Conservation (phyloP, 2,113 vertebrate species). For the Urocynchramus pylzowi region DNA sequence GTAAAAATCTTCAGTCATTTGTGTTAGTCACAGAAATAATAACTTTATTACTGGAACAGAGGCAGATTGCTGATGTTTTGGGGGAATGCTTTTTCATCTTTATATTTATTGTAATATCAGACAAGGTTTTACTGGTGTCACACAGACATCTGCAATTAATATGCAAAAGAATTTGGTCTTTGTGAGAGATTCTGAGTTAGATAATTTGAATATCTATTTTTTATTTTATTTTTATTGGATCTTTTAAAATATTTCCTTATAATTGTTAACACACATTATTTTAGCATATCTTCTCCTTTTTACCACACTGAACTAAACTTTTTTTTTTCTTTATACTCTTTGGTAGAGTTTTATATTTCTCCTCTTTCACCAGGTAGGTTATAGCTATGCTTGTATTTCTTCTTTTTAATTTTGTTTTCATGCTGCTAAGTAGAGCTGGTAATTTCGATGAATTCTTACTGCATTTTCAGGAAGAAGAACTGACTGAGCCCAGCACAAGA, state of each 20-base stretch:
- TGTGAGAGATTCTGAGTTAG: not conserved
- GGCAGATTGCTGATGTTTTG: not conserved
- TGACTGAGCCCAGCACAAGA: not conserved
- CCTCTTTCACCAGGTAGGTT: not conserved
- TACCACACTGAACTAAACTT: not conserved
- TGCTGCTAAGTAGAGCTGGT: not conserved
- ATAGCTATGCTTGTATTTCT: not conserved
- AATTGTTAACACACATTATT: not conserved
- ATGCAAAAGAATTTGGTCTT: not conserved
- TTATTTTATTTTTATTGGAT: not conserved
- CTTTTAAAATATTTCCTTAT: not conserved
- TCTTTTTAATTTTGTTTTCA: not conserved
- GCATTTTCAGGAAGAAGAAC: not conserved
- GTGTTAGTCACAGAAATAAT: slow-evolving; percentile 20
- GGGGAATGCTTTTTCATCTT: not conserved
- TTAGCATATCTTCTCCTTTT: not conserved
- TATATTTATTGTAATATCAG: slow-evolving; percentile 20
- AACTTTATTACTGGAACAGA: slow-evolving; percentile 5
- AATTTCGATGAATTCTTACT: not conserved
- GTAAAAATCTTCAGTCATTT: slow-evolving; percentile 32
- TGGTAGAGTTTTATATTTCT: not conserved
- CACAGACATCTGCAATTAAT: not conserved
- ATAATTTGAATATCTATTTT: not conserved
- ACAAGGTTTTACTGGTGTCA: not conserved
- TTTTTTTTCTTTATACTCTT: not conserved